Conservation (phyloP, 2,113 vertebrate genomes). For the Alethe diademata region DNA sequence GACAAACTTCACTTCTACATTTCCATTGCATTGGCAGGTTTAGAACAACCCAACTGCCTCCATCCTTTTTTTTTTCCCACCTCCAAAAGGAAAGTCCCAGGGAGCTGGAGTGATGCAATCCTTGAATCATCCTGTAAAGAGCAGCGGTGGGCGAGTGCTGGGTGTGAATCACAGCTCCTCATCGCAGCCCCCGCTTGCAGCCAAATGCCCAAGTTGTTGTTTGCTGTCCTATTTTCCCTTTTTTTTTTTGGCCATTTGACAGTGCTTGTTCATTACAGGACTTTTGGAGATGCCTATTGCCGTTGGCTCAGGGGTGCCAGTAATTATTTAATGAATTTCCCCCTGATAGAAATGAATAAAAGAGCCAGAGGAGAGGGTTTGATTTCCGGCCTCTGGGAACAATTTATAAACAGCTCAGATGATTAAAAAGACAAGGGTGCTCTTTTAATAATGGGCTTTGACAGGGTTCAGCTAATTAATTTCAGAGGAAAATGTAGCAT, state of each 20-base stretch:
- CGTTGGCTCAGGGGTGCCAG: background rate
- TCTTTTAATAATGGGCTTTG: constrained; percentile 22
- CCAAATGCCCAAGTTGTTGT: background rate
- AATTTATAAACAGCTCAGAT: background rate
- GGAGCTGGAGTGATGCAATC: background rate
- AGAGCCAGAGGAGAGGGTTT: background rate
- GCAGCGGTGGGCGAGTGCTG: background rate
- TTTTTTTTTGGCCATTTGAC: background rate
- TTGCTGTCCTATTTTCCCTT: background rate
- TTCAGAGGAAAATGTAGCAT: background rate
- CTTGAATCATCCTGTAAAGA: background rate
- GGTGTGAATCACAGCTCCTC: background rate
- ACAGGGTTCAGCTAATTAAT: constrained; percentile 20
- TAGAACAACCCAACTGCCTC: background rate
- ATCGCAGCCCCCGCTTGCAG: background rate
- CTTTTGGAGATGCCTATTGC: background rate
- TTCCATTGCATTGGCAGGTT: background rate
- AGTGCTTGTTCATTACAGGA: background rate
- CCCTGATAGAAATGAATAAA: background rate
- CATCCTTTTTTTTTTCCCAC: background rate
- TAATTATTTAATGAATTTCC: background rate
- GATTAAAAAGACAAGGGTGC: constrained; percentile 17
- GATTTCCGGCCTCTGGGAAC: background rate
- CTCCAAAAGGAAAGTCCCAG: background rate
- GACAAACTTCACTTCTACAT: background rate